Evolutionary conservation across 2,113 vertebrate species (phyloP), one percentile per base, ranked within the genome.

Genomic region (Rhinoderma darwinii): DNA sequence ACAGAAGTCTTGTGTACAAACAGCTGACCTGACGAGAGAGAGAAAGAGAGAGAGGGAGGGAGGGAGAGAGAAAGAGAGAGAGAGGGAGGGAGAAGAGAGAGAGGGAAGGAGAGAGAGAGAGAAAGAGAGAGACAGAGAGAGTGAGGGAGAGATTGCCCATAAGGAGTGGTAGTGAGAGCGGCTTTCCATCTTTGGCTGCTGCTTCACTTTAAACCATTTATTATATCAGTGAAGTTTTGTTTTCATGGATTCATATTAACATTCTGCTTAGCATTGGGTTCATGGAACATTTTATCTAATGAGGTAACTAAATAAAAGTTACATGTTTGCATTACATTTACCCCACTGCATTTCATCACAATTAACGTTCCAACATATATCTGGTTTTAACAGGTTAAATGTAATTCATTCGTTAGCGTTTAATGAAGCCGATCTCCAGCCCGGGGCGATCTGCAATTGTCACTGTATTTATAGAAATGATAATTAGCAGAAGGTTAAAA

Each of bases 401-500:
- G 5, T 44, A 44, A 44, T 7, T 44, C 43, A 44, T 44, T 44
- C 43, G 12, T 44, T 44, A 44, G 30, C 30, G 27, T 61, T 63
- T 30, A 82, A 61, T 59, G 51, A 61, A 44, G 15, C 51, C 9
- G 37, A 39, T 81, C 41, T 8, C n/a, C 39, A 17, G 37, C 79
- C 79, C 25, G 0, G 1, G n/a, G 79, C 3, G 6, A 66, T 44
- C 14, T 32, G 0, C 56, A 11, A 41, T 66, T 44, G 56, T 82
- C 25, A 82, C 56, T 25, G 15, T 56, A 63, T 30, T 66, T 17
- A 35, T 37, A 66, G 56, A 63, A 66, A 47, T 77, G n/a, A 47
- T 59, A 84, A 84, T 63, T 85, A 77, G 56, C 54, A 61, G 32
- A 63, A 84, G 32, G 51, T 1, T 37, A 70, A 27, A 44, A 76